Percentiles rank a stretch among this genome's conserved stretches.
phyloP scores from a whole-genome alignment of 2,797 vertebrate species.

The Mastacembelus armatus region DNA sequence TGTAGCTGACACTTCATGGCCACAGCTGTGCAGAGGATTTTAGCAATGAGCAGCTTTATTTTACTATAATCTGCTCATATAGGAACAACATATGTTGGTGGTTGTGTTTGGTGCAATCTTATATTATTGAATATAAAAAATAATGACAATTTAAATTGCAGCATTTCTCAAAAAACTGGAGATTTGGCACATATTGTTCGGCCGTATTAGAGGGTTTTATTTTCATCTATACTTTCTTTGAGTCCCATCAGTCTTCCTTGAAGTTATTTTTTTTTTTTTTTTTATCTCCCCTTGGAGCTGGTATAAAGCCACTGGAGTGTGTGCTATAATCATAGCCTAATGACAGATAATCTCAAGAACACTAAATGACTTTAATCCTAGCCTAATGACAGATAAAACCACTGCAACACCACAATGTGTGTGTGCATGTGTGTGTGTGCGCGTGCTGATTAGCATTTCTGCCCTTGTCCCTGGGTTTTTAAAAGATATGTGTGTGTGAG shows the following conservation, averaged over 20 bases:
- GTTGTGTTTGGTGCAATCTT: not conserved
- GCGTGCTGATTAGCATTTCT: slow-evolving; percentile 37
- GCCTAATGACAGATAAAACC: slow-evolving; percentile 62
- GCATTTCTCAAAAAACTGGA: too few relatives aligned
- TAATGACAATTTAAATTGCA: not conserved
- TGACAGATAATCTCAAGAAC: slow-evolving; percentile 63
- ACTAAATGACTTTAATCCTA: slow-evolving; percentile 63
- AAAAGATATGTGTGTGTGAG: slow-evolving; percentile 24
- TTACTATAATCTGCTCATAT: too few relatives aligned
- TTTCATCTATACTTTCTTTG: too few relatives aligned
- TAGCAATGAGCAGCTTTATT: too few relatives aligned
- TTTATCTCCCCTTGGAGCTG: slow-evolving; percentile 41
- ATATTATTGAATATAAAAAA: not conserved
- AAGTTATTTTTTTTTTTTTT: too few relatives aligned
- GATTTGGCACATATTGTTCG: too few relatives aligned
- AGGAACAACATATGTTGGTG: not conserved
- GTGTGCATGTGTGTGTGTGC: slow-evolving; percentile 16
- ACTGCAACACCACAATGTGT: too few relatives aligned
- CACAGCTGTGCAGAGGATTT: too few relatives aligned
- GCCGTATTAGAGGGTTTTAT: too few relatives aligned
- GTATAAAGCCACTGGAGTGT: slow-evolving; percentile 48
- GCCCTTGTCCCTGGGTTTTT: slow-evolving; percentile 4
- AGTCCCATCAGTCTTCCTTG: slow-evolving; percentile 11
- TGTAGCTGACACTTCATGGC: too few relatives aligned
- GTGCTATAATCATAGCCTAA: slow-evolving; percentile 59